Evolutionary conservation across 1,140 invertebrate genomes (phyloP), one percentile per base, ranked within the genome.

Genomic region (Oncopeltus fasciatus): DNA sequence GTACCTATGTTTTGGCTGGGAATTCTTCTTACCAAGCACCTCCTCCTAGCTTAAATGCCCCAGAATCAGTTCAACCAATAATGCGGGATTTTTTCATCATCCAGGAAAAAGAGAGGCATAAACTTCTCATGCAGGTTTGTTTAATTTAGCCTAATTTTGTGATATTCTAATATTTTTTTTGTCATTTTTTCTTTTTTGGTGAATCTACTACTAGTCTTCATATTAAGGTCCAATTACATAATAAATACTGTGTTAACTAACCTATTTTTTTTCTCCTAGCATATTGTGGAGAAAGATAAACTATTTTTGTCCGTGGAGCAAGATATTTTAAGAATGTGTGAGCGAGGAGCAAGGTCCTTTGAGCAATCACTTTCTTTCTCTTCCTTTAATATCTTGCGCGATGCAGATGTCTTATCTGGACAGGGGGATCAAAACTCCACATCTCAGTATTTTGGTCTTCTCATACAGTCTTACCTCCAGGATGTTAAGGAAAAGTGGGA

Each of bases 401-500:
- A 97, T 70, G 88, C 92, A 70, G 93, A 97, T 73, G 88, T 95
- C 1, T 95, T 95, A 70, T 95, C 93, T 72, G 80, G 95, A 69
- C 90, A 95, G 67, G 94, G 95, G 70, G 89, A 94, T 68, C 82
- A 92, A 61, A 94, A 93, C 73, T 86, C 87, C 4, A 77, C 94
- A 38, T 91, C 90, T 26, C 78, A 94, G 47, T 97, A 95, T 68
- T 97, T 95, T 74, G 93, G 92, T 0, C 77, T 94, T 57, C 78
- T 96, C 47, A 93, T 98, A 71, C 76, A 95, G n/a, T 93, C 91
- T 58, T 97, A 93, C 93, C 73, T 96, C 29, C 93, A 96, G 76
- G 94, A 98, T 75, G 90, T 97, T 1, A 92, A 94, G 72, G 93
- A 97, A 71, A 98, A 98, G 72, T 98, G 93, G 90, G 92, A 96